phyloP scores from a whole-genome alignment of 2,888 invertebrate species.

The Apamea sordens region DNA sequence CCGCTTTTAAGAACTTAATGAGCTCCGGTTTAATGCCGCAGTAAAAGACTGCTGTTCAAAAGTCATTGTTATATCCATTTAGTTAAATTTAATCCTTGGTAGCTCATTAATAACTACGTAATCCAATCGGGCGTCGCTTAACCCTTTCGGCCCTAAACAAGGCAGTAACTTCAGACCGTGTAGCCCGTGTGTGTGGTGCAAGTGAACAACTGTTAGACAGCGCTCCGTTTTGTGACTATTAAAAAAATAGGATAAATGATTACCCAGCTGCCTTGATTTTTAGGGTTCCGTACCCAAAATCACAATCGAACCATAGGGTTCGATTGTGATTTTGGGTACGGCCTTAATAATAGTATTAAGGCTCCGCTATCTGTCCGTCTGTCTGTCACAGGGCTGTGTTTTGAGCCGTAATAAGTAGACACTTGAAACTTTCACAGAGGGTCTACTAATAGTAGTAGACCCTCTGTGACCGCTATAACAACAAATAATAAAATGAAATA shows the following conservation, averaged over 20 bases:
- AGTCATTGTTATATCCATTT: slow-evolving; percentile 54
- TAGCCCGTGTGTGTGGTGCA: slow-evolving; percentile 48
- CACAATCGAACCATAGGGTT: background rate
- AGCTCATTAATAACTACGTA: slow-evolving; percentile 75
- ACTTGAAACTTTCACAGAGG: background rate
- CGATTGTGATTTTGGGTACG: too few relatives aligned
- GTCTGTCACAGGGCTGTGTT: background rate
- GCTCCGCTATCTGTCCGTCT: background rate
- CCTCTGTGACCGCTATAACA: too few relatives aligned
- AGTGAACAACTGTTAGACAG: slow-evolving; percentile 13
- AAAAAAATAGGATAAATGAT: background rate
- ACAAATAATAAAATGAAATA: background rate
- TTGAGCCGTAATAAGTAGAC: background rate
- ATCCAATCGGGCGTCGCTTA: slow-evolving; percentile 71
- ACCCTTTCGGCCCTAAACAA: slow-evolving; percentile 76
- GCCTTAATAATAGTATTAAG: too few relatives aligned
- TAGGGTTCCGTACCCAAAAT: background rate
- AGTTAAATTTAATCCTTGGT: slow-evolving; percentile 62
- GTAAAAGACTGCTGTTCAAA: slow-evolving; percentile 36
- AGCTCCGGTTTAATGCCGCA: slow-evolving; percentile 32
- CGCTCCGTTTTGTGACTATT: too few relatives aligned
- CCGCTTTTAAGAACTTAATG: slow-evolving; percentile 30
- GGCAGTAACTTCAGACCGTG: slow-evolving; percentile 70
- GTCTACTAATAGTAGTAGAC: too few relatives aligned
- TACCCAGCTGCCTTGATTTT: background rate